Evolutionary conservation across 2,113 vertebrate species (phyloP), one percentile per base, ranked within the genome.

Genomic region (Oxyruncus cristatus): DNA sequence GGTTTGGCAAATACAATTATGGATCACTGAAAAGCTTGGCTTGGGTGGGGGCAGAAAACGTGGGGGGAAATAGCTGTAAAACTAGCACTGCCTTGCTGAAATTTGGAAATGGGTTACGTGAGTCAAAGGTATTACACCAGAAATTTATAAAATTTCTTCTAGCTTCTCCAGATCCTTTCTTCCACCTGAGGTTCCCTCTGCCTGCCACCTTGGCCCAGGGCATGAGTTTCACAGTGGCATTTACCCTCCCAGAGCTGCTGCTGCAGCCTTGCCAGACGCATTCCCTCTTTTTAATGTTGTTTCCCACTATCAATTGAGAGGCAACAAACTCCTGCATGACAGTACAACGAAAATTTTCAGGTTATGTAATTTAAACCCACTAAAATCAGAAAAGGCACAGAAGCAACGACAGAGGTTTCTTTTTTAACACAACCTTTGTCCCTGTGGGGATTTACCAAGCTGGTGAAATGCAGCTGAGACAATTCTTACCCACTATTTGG

Each of bases 401-500:
- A 58, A 89, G 59, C 63, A 86, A 35, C 12, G 49, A 27, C 11
- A 22, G 27, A 24, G 28, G n/a, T 16, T 92, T 81, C n/a, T 83
- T 17, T 59, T 63, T 46, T n/a, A 59, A 68, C 20, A 47, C 27
- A 62, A 11, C 12, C 13, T 63, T 63, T 59, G 23, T 47, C 47
- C 35, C 6, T 17, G 8, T 6, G 19, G 68, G 8, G 81, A 55
- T 93, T 83, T 72, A 68, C 63, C 75, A 73, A 88, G 62, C 39
- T 55, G 62, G 30, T 62, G 70, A 68, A 90, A 53, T 61, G 71
- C 70, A 58, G 86, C 92, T 82, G 49, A 97, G 93, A 96, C 94
- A 33, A 73, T 92, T 85, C 99, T 98, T 98, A 99, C 99, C 99
- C 97, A 99, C 99, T 95, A 99, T 99, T 97, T 99, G 99, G 95